These are phyloP conservation scores for Hesperia comma DNA, from an alignment of 2,888 invertebrate genomes.

Conservation along the genomic window DNA sequence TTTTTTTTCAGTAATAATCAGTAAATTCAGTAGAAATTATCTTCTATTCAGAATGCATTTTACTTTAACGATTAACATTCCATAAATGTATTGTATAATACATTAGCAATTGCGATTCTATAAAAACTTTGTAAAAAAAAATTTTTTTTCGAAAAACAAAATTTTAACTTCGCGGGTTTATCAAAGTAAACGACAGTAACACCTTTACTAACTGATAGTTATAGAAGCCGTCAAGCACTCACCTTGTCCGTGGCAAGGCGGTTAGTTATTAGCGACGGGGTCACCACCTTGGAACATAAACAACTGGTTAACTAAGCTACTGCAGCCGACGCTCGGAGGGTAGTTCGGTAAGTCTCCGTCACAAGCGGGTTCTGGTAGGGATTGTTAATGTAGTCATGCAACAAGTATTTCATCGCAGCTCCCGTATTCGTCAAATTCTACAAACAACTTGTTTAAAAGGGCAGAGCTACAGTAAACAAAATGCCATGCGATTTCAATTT, in stretches of 20 bases:
- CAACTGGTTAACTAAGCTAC: slow-evolving; percentile 37
- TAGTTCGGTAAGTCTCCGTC: slow-evolving; percentile 4
- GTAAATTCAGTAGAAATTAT: no score
- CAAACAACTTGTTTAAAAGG: background rate
- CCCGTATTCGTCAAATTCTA: background rate
- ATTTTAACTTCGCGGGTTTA: no score
- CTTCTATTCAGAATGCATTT: no score
- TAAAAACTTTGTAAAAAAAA: no score
- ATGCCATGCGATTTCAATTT: no score
- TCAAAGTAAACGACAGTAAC: no score
- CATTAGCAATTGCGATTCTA: no score
- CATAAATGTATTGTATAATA: no score
- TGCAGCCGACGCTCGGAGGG: background rate
- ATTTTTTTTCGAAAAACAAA: no score
- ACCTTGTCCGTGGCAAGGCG: slow-evolving; percentile 65
- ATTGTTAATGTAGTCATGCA: slow-evolving; percentile 6
- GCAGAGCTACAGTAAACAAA: background rate
- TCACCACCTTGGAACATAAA: slow-evolving; percentile 79
- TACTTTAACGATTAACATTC: no score
- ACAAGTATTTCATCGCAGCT: background rate
- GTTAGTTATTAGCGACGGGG: slow-evolving; percentile 72
- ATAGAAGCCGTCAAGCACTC: slow-evolving; percentile 65
- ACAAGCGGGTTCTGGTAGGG: slow-evolving; percentile 1
- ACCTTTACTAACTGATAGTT: background rate
- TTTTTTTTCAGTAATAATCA: no score